These are phyloP conservation scores for Rotaria magnacalcarata DNA, from an alignment of 2,888 invertebrate genomes.

Conservation along the genomic window DNA sequence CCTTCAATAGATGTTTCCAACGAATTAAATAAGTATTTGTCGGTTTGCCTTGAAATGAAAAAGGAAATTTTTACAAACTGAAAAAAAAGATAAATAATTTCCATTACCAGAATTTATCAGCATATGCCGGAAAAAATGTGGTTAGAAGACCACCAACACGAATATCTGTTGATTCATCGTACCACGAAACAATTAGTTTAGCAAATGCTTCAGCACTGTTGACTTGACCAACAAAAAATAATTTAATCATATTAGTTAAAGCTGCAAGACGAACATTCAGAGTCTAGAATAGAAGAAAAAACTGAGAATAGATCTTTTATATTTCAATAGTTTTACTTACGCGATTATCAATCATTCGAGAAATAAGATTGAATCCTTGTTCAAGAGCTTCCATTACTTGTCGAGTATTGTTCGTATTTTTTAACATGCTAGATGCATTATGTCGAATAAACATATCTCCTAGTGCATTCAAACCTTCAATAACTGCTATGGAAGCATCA, in stretches of 20 bases:
- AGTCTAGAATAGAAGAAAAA: not conserved
- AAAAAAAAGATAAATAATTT: not conserved
- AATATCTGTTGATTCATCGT: constrained; percentile 31
- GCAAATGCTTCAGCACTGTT: constrained; percentile 6
- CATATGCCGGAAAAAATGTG: constrained; percentile 30
- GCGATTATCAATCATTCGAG: constrained; percentile 13
- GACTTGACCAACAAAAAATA: not conserved
- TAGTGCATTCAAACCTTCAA: constrained; percentile 8
- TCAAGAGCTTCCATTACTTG: not conserved
- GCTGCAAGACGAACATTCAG: constrained; percentile 9
- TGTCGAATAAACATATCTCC: constrained; percentile 27
- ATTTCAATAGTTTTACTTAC: not conserved
- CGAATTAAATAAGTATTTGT: constrained; percentile 10
- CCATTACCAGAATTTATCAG: constrained; percentile 27
- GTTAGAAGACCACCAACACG: not conserved
- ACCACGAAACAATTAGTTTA: constrained; percentile 27
- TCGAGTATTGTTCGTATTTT: not conserved
- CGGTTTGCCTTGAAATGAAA: not conserved
- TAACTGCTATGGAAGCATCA: not conserved
- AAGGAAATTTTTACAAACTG: not conserved
- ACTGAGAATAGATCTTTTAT: too few relatives aligned
- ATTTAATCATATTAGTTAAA: constrained; percentile 12
- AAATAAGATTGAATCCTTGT: constrained; percentile 10
- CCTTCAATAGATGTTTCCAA: constrained; percentile 29
- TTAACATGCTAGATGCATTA: not conserved